A percentile compares a stretch with the other conserved stretches of the same genome.
phyloP scores from a whole-genome alignment of 2,888 invertebrate species.

The Eupithecia pulchellata region DNA sequence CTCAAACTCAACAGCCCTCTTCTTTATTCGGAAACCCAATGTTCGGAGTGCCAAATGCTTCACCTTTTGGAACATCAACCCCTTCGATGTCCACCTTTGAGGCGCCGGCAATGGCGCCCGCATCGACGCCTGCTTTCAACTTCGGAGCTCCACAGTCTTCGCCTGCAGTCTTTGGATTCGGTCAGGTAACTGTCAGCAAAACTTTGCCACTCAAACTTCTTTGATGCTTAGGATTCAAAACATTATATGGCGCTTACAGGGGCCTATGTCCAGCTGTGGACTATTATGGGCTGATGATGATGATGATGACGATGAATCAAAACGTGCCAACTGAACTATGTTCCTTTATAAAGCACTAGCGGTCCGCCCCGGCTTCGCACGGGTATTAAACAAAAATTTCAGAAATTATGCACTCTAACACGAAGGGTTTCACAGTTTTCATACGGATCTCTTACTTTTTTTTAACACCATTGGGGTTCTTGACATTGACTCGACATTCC shows the following conservation, averaged over 20 bases:
- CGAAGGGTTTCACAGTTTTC: too few relatives aligned
- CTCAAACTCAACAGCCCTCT: constrained; percentile 52
- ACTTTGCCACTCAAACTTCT: background rate
- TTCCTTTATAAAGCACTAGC: background rate
- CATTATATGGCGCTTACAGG: too few relatives aligned
- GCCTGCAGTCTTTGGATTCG: constrained; percentile 67
- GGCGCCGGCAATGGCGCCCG: constrained; percentile 50
- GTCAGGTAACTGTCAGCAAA: constrained; percentile 59
- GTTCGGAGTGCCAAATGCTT: constrained; percentile 58
- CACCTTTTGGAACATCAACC: constrained; percentile 62
- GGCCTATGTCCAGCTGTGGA: too few relatives aligned
- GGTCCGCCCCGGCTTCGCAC: too few relatives aligned
- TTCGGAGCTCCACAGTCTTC: constrained; percentile 60
- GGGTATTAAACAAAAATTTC: too few relatives aligned
- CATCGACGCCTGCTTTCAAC: constrained; percentile 61
- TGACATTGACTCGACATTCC: too few relatives aligned
- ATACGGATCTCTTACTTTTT: too few relatives aligned
- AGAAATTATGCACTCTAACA: too few relatives aligned
- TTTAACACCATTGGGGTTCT: too few relatives aligned
- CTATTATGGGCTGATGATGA: too few relatives aligned
- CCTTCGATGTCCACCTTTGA: constrained; percentile 61
- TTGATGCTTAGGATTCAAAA: background rate
- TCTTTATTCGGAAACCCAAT: constrained; percentile 62
- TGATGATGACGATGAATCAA: too few relatives aligned
- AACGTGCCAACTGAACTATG: background rate